Conservation (phyloP, 1,140 invertebrate species). For the Caenorhabditis inopinata region DNA sequence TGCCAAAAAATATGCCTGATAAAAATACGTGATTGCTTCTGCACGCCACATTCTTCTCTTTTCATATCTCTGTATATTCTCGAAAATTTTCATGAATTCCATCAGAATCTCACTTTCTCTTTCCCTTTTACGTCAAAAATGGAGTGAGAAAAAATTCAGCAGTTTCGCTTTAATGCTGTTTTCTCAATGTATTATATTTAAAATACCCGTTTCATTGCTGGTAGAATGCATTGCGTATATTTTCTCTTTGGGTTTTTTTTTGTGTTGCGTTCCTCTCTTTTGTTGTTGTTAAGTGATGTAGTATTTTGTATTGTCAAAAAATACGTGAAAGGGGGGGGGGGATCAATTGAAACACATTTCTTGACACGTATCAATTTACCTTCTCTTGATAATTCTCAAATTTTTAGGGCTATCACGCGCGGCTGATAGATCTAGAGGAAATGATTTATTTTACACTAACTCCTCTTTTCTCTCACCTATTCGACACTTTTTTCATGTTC, state of each 20-base stretch:
- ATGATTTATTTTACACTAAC: background rate
- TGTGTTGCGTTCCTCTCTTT: background rate
- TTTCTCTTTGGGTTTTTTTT: conserved; percentile 26
- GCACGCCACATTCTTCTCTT: too few species aligned
- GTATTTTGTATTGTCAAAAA: background rate
- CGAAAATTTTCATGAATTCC: too few species aligned
- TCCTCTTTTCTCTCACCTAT: background rate
- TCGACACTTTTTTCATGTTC: background rate
- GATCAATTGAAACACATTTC: conserved; percentile 1
- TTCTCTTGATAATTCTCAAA: background rate
- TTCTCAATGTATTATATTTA: background rate
- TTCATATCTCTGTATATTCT: too few species aligned
- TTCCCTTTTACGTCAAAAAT: background rate
- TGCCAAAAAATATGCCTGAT: too few species aligned
- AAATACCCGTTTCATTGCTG: conserved; percentile 31
- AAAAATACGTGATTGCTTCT: too few species aligned
- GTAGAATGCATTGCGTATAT: conserved; percentile 2
- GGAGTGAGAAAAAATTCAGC: background rate
- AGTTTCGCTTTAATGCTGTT: background rate
- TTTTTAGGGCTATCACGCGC: background rate
- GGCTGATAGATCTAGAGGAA: background rate
- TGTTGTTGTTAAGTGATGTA: conserved; percentile 8
- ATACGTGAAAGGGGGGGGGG: background rate
- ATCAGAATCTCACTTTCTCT: too few species aligned
- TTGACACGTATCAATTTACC: conserved; percentile 18